phyloP scores from a whole-genome alignment of 2,113 vertebrate species.

The Peucedramus taeniatus region DNA sequence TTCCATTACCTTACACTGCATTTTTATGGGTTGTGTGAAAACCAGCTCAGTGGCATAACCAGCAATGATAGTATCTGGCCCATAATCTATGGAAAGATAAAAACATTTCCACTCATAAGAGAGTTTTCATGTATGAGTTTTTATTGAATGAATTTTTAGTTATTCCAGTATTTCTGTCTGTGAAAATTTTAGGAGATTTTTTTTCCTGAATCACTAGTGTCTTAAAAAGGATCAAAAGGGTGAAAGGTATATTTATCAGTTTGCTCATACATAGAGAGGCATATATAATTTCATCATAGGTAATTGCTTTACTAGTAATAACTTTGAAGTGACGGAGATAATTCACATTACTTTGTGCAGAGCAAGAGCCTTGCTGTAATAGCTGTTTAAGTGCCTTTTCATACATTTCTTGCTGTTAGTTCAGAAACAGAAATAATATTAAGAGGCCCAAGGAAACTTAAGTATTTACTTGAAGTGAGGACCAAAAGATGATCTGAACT shows the following conservation, averaged over 20 bases:
- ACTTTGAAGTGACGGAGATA: neutral
- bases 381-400: neutral
- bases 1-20: neutral
- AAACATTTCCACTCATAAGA: neutral
- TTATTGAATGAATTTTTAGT: neutral
- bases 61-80: neutral
- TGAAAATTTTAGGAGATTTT: neutral
- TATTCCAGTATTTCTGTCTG: neutral
- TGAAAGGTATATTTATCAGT: neutral
- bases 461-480: neutral
- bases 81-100: neutral
- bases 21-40: neutral
- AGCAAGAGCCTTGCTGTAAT: neutral
- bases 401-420: neutral
- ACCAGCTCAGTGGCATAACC: neutral
- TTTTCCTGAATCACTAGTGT: neutral
- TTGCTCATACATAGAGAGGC: neutral
- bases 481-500: conserved; percentile 1
- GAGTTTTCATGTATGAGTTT: neutral
- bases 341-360: neutral
- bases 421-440: neutral
- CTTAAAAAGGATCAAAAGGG: neutral
- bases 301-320: neutral
- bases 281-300: neutral
- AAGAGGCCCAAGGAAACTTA: neutral